Evolutionary conservation across 2,797 vertebrate genomes (phyloP).

Genomic region (Lutra lutra): DNA sequence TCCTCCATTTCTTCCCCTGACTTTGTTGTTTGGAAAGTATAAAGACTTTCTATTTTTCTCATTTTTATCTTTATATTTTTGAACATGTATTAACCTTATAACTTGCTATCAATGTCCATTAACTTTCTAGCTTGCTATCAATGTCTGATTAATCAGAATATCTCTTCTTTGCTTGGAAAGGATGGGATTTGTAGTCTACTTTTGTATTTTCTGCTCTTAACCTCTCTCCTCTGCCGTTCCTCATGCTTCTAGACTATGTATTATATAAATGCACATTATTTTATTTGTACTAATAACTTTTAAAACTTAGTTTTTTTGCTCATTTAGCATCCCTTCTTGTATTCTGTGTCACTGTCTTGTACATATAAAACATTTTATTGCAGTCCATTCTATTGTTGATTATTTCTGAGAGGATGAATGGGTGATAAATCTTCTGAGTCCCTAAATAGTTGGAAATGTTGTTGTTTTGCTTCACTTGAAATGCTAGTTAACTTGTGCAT

Average conservation of each 20-base stretch:
- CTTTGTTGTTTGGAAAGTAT: neutral
- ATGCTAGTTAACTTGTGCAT: neutral
- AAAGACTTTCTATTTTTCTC: neutral
- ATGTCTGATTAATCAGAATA: neutral
- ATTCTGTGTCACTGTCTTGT: neutral
- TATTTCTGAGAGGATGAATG: conserved; percentile 30
- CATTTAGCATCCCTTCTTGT: neutral
- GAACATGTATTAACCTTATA: neutral
- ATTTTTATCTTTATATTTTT: conserved; percentile 14
- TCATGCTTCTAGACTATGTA: neutral
- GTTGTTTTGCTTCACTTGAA: conserved; percentile 1
- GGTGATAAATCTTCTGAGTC: neutral
- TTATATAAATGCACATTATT: neutral
- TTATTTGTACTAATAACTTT: neutral
- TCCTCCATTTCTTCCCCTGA: neutral
- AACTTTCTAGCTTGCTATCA: neutral
- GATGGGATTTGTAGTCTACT: neutral
- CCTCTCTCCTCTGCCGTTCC: neutral
- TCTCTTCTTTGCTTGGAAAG: neutral
- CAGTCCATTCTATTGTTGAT: neutral
- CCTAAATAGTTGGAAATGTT: neutral
- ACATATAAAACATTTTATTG: neutral
- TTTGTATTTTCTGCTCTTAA: neutral
- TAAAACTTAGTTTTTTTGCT: neutral
- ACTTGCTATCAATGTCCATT: neutral